Evolutionary conservation across 1,140 invertebrate genomes (phyloP).

Genomic region (Oedothorax gibbosus): DNA sequence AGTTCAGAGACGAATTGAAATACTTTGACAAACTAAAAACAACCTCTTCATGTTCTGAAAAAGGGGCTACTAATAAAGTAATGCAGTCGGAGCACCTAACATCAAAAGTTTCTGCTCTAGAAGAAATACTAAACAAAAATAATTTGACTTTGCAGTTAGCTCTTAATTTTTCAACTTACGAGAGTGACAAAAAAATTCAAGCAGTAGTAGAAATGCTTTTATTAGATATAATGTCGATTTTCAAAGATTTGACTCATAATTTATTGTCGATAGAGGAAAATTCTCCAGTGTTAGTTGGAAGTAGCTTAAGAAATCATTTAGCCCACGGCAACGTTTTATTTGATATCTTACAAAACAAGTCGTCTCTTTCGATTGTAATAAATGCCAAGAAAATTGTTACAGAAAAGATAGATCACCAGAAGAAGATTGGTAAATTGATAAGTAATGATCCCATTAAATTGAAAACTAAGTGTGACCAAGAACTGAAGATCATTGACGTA

Average conservation of each 20-base stretch:
- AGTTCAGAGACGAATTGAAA: neutral
- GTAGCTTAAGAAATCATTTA: slow-evolving; percentile 23
- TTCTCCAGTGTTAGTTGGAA: slow-evolving; percentile 18
- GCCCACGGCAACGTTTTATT: slow-evolving; percentile 12
- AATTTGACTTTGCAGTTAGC: neutral
- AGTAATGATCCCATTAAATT: neutral
- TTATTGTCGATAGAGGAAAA: neutral
- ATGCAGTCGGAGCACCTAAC: neutral
- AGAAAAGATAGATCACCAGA: neutral
- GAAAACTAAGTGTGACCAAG: neutral
- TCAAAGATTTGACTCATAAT: neutral
- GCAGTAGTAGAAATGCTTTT: slow-evolving; percentile 36
- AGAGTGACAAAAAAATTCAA: slow-evolving; percentile 20
- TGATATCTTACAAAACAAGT: neutral
- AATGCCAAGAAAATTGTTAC: neutral
- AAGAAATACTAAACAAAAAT: neutral
- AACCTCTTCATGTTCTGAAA: neutral
- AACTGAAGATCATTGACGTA: neutral
- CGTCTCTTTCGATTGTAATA: neutral
- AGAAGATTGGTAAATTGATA: neutral
- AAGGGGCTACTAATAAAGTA: neutral
- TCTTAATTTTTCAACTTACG: neutral
- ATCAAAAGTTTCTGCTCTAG: neutral
- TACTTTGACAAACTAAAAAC: neutral
- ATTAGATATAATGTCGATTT: slow-evolving; percentile 29